These are phyloP conservation scores for Ophraella communa DNA, from an alignment of 2,888 invertebrate species.

Conservation along the genomic window DNA sequence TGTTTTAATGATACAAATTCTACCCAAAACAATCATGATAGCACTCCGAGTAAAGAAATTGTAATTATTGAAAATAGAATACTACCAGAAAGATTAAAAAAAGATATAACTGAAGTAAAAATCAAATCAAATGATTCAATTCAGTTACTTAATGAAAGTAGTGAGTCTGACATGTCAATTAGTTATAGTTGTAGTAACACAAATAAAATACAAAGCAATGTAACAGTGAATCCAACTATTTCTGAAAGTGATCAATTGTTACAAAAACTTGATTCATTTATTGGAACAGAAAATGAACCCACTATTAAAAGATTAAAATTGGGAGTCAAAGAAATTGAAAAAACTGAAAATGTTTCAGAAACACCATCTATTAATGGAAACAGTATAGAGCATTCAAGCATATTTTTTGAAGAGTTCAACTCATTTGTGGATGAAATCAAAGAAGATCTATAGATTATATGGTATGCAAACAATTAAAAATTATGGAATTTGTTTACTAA, in stretches of 20 bases:
- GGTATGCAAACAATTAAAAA: too few species aligned
- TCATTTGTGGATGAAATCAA: slow-evolving; percentile 39
- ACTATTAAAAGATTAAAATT: background rate
- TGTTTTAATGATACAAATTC: slow-evolving; percentile 1
- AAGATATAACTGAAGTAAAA: background rate
- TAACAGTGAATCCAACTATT: background rate
- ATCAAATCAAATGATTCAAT: background rate
- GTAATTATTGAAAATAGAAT: background rate
- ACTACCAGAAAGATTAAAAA: background rate
- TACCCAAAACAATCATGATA: background rate
- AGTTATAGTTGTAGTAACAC: background rate
- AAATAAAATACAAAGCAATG: too few species aligned
- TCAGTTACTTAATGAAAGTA: background rate
- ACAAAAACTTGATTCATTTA: background rate
- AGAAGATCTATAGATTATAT: slow-evolving; percentile 23
- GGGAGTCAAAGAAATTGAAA: background rate
- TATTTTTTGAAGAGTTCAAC: slow-evolving; percentile 16
- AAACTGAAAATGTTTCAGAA: background rate
- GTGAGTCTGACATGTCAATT: background rate
- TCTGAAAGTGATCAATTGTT: background rate
- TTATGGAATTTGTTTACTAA: too few species aligned
- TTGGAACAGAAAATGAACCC: background rate
- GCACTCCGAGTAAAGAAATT: background rate
- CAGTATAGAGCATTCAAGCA: background rate
- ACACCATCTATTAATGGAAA: background rate